These are phyloP conservation scores for Dermolepida albohirtum DNA, from an alignment of 2,888 invertebrate genomes.

Conservation along the genomic window DNA sequence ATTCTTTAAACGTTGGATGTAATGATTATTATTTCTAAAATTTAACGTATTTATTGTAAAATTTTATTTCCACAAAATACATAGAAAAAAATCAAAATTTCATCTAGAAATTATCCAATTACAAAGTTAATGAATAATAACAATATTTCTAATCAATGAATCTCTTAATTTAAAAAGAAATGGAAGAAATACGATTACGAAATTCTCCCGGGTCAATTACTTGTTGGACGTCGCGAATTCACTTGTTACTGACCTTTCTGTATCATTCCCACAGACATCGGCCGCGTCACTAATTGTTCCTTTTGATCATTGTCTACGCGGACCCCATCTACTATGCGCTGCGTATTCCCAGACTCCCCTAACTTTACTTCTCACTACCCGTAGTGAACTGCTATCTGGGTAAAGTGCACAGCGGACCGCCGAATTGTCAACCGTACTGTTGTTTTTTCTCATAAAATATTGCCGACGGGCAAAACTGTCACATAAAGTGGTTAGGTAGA, in stretches of 20 bases:
- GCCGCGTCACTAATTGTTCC: constrained; percentile 38
- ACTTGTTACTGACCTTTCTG: constrained; percentile 50
- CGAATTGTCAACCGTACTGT: constrained; percentile 17
- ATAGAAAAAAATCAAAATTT: too few relatives aligned
- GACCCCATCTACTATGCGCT: background rate
- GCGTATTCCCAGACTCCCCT: background rate
- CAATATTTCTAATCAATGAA: too few relatives aligned
- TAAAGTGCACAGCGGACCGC: background rate
- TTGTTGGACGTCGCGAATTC: constrained; percentile 40
- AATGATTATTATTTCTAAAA: too few relatives aligned
- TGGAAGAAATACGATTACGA: background rate
- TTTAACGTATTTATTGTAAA: too few relatives aligned
- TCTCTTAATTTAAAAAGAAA: too few relatives aligned
- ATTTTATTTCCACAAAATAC: too few relatives aligned
- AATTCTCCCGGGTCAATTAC: constrained; percentile 14
- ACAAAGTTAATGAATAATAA: too few relatives aligned
- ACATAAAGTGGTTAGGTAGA: background rate
- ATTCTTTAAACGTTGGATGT: too few relatives aligned
- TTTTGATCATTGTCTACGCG: constrained; percentile 30
- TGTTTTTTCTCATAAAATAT: constrained; percentile 13
- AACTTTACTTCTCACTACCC: background rate
- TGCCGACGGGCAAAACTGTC: constrained; percentile 22
- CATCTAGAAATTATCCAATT: too few relatives aligned
- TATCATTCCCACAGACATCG: constrained; percentile 49
- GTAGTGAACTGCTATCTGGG: background rate